A percentile compares a stretch with the other conserved stretches of the same genome.
Evolutionary conservation across 1,140 invertebrate genomes (phyloP).

Genomic region (Agrilus planipennis): DNA sequence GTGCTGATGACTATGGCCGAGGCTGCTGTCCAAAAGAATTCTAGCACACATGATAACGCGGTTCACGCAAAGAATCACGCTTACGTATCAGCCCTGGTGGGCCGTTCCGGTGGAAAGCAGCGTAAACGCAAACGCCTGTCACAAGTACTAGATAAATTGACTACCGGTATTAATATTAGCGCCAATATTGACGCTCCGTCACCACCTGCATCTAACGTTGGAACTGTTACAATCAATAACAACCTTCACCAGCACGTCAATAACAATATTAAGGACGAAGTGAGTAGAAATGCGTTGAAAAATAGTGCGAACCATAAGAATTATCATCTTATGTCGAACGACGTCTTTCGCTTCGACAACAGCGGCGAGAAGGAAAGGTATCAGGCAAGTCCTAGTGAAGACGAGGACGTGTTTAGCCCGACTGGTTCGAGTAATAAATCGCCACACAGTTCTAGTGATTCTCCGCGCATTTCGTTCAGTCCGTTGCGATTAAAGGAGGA

Average conservation of each 20-base stretch:
- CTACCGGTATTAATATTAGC: slow-evolving; percentile 20
- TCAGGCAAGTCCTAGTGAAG: slow-evolving; percentile 36
- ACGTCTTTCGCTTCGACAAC: slow-evolving; percentile 43
- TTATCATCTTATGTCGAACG: slow-evolving; percentile 28
- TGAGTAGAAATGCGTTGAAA: slow-evolving; percentile 10
- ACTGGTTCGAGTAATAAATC: slow-evolving; percentile 40
- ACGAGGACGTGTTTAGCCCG: slow-evolving; percentile 45
- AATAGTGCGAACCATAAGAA: slow-evolving; percentile 21
- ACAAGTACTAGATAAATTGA: slow-evolving; percentile 60
- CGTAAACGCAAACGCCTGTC: slow-evolving; percentile 62
- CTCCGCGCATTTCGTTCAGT: slow-evolving; percentile 44
- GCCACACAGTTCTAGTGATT: slow-evolving; percentile 42
- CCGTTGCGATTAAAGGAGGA: slow-evolving; percentile 44
- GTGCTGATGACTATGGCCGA: slow-evolving; percentile 56
- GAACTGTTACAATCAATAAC: slow-evolving; percentile 32
- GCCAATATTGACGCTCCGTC: slow-evolving; percentile 7
- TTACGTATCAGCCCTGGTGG: slow-evolving; percentile 48
- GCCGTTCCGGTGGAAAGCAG: slow-evolving; percentile 42
- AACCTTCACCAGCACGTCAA: slow-evolving; percentile 17
- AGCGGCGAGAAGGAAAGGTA: slow-evolving; percentile 37
- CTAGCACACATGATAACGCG: slow-evolving; percentile 37
- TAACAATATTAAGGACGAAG: slow-evolving; percentile 23
- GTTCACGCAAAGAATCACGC: slow-evolving; percentile 41
- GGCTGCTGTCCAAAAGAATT: slow-evolving; percentile 44
- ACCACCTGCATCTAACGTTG: slow-evolving; percentile 8